Conservation (phyloP, 1,140 invertebrate species). For the Bicyclus anynana region DNA sequence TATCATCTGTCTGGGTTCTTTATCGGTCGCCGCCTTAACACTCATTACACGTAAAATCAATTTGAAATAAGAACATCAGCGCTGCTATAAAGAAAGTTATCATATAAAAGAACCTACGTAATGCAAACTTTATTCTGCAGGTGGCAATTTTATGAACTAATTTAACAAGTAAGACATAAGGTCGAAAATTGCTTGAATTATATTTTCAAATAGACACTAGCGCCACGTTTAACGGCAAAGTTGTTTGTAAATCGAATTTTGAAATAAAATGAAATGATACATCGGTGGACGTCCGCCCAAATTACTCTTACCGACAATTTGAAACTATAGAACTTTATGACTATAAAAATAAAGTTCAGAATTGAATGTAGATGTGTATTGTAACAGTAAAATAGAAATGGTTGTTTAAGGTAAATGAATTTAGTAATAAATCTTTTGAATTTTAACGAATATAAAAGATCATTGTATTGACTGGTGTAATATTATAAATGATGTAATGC, state of each 20-base stretch:
- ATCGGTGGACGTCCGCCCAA: conserved; percentile 6
- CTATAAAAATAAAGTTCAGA: neutral
- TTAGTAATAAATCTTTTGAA: conserved; percentile 17
- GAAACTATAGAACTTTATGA: neutral
- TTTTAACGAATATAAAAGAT: conserved; percentile 10
- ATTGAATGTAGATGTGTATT: neutral
- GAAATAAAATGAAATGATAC: conserved; percentile 26
- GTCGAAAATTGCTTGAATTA: neutral
- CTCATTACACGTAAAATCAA: conserved; percentile 13
- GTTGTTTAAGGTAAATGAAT: conserved; percentile 15
- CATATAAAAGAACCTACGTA: conserved; percentile 3
- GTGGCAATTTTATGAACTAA: neutral
- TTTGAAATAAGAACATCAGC: conserved; percentile 11
- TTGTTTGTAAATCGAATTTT: conserved; percentile 17
- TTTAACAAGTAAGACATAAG: conserved; percentile 13
- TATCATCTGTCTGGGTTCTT: conserved; percentile 11
- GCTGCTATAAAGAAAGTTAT: conserved; percentile 22
- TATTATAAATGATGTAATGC: conserved; percentile 1
- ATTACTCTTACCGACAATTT: neutral
- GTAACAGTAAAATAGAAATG: neutral
- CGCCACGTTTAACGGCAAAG: neutral
- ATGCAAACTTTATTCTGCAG: neutral
- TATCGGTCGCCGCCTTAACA: conserved; percentile 8
- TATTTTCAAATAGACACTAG: neutral
- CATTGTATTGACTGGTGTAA: neutral